Base-by-base conservation (phyloP, 2,113 vertebrate genomes). In the Notarius quadriscutis region DNA sequence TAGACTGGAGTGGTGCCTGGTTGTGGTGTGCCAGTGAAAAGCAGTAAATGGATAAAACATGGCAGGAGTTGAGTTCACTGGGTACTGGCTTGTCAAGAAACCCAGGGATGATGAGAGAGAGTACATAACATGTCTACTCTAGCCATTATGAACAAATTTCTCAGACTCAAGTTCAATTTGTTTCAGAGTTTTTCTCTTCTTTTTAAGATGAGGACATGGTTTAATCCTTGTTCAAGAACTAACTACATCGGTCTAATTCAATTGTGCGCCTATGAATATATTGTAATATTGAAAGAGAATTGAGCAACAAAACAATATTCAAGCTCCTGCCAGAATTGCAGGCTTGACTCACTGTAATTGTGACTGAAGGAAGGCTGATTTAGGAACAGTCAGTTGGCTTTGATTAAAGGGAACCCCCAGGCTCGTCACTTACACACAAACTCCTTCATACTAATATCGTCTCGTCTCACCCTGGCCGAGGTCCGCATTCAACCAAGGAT, bases 321-420 rank as follows among this genome's bases (percentile, higher is more conserved):
- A 18, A 41, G 55, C 67, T 50, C 12, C 57, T 86, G 81, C 74
- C 80, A 86, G 53, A 67, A 80, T 79, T 53, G 60, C 18, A 67
- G 85, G 65, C 79, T 84, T 27, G 12, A 55, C 25, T 89, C 79
- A 82, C 50, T 63, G 41, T 89, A 81, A 63, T 75, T 84, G 84
- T 83, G 69, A 22, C 71, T n/a, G 20, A 87, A 83, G 62, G 74
- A 87, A 58, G 83, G 69, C 86, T 87, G 88, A 62, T 83, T 86
- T 84, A 67, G 69, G 74, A 87, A 84, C 85, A 77, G 82, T 84
- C 41, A 62, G 80, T 79, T 87, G 78, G 60, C 81, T 83, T 86
- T 81, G 89, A 89, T 87, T 83, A 91, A 87, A 92, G 87, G 84
- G 89, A 89, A 86, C 84, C 79, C 82, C 85, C 50, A 4, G 62